These are phyloP conservation scores for Dreissena polymorpha DNA, from an alignment of 1,140 invertebrate genomes.

Conservation along the genomic window DNA sequence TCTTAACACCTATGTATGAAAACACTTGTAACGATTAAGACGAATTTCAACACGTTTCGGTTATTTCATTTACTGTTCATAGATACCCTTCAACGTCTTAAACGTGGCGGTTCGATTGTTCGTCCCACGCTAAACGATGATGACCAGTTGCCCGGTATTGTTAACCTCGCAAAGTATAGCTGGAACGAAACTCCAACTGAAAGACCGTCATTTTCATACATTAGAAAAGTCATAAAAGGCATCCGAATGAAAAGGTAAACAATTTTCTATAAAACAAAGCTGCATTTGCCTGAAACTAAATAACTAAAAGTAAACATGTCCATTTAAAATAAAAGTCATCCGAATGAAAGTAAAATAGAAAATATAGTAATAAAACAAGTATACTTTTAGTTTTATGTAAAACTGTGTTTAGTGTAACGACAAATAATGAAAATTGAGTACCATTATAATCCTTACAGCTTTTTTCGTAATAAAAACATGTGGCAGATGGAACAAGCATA, in stretches of 20 bases:
- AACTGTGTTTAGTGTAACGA: neutral
- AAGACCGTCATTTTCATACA: neutral
- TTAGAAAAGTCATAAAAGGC: constrained; percentile 12
- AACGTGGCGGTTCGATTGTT: neutral
- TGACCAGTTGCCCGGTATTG: constrained; percentile 7
- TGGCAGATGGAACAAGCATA: no score
- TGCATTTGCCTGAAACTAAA: no score
- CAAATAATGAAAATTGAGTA: neutral
- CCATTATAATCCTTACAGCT: neutral
- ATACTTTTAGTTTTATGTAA: no score
- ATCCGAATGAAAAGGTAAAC: constrained; percentile 19
- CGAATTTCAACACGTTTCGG: neutral
- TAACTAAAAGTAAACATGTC: constrained; percentile 1
- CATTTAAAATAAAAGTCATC: no score
- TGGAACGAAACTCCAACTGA: constrained; percentile 14
- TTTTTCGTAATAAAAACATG: neutral
- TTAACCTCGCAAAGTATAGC: constrained; percentile 9
- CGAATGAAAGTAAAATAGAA: no score
- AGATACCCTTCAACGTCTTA: constrained; percentile 15
- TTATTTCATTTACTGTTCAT: neutral
- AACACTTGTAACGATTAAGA: neutral
- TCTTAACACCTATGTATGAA: neutral
- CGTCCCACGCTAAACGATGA: neutral
- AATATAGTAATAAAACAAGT: no score
- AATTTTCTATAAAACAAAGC: no score